phyloP scores from a whole-genome alignment of 2,797 vertebrate species.

The Pachyuromys duprasi region DNA sequence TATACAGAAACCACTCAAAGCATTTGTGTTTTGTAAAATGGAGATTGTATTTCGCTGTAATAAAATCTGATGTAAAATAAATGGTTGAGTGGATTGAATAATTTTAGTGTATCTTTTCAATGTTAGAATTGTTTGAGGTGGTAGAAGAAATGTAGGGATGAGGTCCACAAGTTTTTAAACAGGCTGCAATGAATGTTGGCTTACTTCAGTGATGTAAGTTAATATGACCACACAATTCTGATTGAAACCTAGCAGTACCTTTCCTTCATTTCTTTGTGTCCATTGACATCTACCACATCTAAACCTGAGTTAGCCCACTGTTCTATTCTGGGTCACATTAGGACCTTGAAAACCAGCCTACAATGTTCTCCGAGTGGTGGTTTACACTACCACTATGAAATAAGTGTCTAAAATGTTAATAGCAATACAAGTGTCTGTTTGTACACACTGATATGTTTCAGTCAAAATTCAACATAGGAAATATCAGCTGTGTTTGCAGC shows the following conservation, averaged over 20 bases:
- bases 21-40: constrained; percentile 69
- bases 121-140: constrained; percentile 42
- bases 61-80: constrained; percentile 70
- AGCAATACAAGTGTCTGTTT: not conserved
- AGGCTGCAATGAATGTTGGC: not conserved
- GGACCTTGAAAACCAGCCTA: constrained; percentile 14
- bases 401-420: constrained; percentile 6
- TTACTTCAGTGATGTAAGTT: not conserved
- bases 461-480: not conserved
- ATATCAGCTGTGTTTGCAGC: not conserved
- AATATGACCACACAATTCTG: not conserved
- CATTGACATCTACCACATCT: not conserved
- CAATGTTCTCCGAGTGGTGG: not conserved
- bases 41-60: constrained; percentile 67
- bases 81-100: constrained; percentile 52
- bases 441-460: not conserved
- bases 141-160: not conserved
- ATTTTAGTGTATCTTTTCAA: constrained; percentile 55
- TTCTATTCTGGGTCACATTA: not conserved
- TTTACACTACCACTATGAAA: not conserved
- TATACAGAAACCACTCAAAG: constrained; percentile 38
- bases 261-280: not conserved
- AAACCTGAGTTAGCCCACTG: not conserved
- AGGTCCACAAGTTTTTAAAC: not conserved
- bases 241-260: not conserved